Base-by-base conservation (phyloP, 2,797 vertebrate species). In the Phylloscopus collybita region DNA sequence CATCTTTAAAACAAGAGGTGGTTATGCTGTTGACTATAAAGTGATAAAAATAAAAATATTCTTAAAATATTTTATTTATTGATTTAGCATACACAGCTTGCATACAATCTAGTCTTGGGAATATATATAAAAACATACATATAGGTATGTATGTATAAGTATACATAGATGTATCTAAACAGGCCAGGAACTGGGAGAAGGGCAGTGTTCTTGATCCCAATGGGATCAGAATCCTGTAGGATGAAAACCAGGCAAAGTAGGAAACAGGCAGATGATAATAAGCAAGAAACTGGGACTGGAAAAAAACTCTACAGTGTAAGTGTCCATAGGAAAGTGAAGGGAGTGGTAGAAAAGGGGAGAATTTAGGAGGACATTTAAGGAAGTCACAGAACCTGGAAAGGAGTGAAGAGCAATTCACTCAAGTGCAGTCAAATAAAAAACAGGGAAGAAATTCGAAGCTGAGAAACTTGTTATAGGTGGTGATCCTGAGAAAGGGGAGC, bases 401-500 rank as follows among this genome's bases (percentile, higher is more conserved):
- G 21, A 87, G 50, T 7, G 15, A 13, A 61, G 82, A 64, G 40
- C 38, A 61, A 71, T 59, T 85, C 79, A 71, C 32, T 64, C 6
- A 91, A 89, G 45, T 60, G 65, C 65, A 84, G 73, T 80, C 30
- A 95, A 91, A 67, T 74, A 54, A 73, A 60, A 93, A 84, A 84
- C 40, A 86, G n/a, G 50, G 69, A 91, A 92, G 84, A 89, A 90
- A 92, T 86, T 2, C 0, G 1, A 88, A 93, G 76, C 87, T 74
- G 72, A 91, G 82, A 96, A 95, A 92, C 51, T 93, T 81, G 81
- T 85, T 91, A 76, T 74, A 94, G 92, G 79, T 92, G 92, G 54
- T 88, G 92, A 94, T 85, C 74, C 81, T 89, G 88, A 91, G 86
- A 96, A 96, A 92, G 78, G 61, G 50, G 92, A 97, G 92, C 57